phyloP scores from a whole-genome alignment of 1,140 invertebrate species.

The Ptiloglossa arizonensis region DNA sequence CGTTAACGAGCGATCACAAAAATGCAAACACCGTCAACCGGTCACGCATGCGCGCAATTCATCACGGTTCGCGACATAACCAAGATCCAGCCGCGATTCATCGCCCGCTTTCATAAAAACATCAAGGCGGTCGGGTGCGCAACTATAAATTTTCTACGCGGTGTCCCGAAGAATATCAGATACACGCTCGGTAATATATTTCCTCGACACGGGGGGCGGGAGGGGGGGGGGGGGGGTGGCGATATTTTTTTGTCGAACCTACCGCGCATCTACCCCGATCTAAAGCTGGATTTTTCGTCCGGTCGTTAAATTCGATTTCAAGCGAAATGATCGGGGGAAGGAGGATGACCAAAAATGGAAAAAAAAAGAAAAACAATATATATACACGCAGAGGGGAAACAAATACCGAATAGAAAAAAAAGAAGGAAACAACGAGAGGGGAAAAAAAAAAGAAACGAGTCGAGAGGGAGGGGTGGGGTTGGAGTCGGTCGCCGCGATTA shows the following conservation, averaged over 20 bases:
- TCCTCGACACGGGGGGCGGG: background rate
- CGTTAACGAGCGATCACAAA: background rate
- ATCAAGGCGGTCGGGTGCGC: background rate
- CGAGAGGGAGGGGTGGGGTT: background rate
- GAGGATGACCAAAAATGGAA: background rate
- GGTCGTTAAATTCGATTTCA: conserved; percentile 34
- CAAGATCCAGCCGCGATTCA: conserved; percentile 8
- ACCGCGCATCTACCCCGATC: background rate
- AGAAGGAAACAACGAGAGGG: too few species aligned
- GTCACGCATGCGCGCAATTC: background rate
- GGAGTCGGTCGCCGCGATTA: conserved; percentile 52
- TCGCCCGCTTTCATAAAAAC: background rate
- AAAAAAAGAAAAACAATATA: too few species aligned
- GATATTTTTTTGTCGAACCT: background rate
- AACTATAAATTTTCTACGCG: conserved; percentile 28
- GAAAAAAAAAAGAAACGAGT: background rate
- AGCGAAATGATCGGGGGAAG: conserved; percentile 14
- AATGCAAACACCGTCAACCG: too few species aligned
- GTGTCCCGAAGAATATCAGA: conserved; percentile 27
- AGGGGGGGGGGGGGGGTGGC: too few species aligned
- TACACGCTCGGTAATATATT: conserved; percentile 27
- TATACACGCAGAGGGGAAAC: too few species aligned
- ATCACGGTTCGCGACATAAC: background rate
- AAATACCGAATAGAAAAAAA: too few species aligned
- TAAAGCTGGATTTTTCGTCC: background rate